Conservation (phyloP, 1,140 invertebrate genomes). For the Liolophura sinensis region DNA sequence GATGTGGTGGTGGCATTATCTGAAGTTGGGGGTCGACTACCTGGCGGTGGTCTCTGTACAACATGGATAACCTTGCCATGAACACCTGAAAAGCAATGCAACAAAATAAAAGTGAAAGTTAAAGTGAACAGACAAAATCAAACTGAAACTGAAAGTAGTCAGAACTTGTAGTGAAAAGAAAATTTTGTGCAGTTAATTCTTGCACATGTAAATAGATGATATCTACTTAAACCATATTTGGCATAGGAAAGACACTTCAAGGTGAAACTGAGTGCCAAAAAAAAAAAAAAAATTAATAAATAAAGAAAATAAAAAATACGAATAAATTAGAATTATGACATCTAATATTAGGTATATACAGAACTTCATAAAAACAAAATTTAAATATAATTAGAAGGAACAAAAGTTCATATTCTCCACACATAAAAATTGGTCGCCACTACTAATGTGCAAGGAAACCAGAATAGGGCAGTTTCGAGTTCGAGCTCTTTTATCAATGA, state of each 20-base stretch:
- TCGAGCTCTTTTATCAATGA: not conserved
- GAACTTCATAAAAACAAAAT: slow-evolving; percentile 9
- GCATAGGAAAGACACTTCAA: no score
- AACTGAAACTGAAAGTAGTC: not conserved
- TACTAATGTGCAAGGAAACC: no score
- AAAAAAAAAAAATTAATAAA: slow-evolving; percentile 3
- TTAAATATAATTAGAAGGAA: not conserved
- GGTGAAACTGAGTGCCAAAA: no score
- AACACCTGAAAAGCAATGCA: slow-evolving; percentile 69
- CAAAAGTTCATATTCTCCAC: no score
- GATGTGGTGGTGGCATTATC: slow-evolving; percentile 32
- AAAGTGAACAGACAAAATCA: not conserved
- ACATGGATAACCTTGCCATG: slow-evolving; percentile 91
- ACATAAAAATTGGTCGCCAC: no score
- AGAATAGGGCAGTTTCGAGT: not conserved
- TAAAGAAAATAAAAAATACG: not conserved
- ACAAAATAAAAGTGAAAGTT: not conserved
- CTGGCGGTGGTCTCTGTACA: slow-evolving; percentile 79
- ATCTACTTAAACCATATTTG: no score
- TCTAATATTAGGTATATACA: not conserved
- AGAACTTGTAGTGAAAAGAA: no score
- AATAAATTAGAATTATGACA: not conserved
- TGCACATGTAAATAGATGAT: no score
- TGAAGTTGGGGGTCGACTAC: slow-evolving; percentile 43
- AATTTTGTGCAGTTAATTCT: no score